Conservation (phyloP, 2,113 vertebrate genomes). For the Corythaixoides concolor region DNA sequence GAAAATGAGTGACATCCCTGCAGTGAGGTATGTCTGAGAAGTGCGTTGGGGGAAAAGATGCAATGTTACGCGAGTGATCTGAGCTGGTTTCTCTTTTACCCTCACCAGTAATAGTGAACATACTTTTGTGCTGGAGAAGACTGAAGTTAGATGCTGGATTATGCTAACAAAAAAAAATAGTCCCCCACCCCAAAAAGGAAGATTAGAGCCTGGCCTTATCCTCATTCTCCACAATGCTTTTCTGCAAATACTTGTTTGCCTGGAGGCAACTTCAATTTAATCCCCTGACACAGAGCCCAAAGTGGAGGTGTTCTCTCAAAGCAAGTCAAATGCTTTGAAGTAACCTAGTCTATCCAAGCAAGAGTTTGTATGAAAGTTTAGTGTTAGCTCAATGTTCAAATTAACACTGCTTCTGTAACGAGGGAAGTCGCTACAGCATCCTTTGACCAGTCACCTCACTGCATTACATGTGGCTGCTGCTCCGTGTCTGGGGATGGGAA, state of each 20-base stretch:
- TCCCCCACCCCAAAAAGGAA: neutral
- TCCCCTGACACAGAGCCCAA: neutral
- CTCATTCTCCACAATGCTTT: neutral
- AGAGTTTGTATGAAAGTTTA: neutral
- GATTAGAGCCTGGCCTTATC: neutral
- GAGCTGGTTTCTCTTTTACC: neutral
- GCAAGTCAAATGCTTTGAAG: neutral
- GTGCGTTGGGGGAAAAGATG: neutral
- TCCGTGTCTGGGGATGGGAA: neutral
- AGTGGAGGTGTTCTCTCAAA: neutral
- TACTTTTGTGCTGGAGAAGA: neutral
- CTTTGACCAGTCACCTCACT: neutral
- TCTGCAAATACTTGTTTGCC: neutral
- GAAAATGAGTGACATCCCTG: neutral
- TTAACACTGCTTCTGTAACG: neutral
- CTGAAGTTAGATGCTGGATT: neutral
- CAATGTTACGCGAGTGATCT: neutral
- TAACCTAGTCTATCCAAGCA: neutral
- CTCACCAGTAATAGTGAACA: neutral
- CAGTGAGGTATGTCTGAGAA: neutral
- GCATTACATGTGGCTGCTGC: accelerated
- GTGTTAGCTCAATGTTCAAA: neutral
- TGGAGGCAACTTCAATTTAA: neutral
- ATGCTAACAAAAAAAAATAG: accelerated
- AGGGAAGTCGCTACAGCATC: neutral